Evolutionary conservation across 2,113 vertebrate species (phyloP).

Genomic region (Nematolebias whitei): DNA sequence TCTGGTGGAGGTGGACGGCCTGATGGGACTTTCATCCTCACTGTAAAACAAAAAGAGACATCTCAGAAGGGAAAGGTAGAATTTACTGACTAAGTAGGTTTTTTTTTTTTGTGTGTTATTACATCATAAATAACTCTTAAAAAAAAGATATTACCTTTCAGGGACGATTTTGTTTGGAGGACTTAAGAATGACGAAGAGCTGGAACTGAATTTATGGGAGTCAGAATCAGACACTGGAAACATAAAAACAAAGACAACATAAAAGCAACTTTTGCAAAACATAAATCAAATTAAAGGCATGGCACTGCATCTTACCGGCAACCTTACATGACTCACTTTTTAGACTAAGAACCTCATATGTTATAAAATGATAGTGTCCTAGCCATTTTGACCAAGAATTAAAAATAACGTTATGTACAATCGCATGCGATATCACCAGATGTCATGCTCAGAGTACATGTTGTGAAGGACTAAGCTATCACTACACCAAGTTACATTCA

Average conservation of each 20-base stretch:
- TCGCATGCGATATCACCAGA: too few species aligned
- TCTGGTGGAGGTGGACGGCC: constrained; percentile 50
- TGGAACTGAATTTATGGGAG: constrained; percentile 63
- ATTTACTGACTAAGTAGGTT: not conserved
- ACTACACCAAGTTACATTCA: too few species aligned
- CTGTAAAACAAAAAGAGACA: constrained; percentile 49
- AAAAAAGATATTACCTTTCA: constrained; percentile 73
- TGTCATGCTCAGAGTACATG: too few species aligned
- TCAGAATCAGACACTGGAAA: constrained; percentile 66
- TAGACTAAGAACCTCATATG: too few species aligned
- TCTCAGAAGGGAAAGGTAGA: not conserved
- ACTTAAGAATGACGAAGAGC: constrained; percentile 72
- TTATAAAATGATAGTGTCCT: too few species aligned
- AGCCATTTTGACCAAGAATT: not conserved
- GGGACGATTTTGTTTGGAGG: constrained; percentile 71
- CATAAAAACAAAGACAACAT: constrained; percentile 13
- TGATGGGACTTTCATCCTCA: constrained; percentile 76
- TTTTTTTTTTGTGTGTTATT: not conserved
- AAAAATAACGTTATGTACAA: too few species aligned
- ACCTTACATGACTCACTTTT: too few species aligned
- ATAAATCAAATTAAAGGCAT: too few species aligned
- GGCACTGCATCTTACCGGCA: too few species aligned
- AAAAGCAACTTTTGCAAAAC: too few species aligned
- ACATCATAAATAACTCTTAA: not conserved
- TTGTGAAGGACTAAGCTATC: too few species aligned